A percentile compares a stretch with the other conserved stretches of the same genome.
Evolutionary conservation across 1,140 invertebrate genomes (phyloP).

Genomic region (Potamilus streckersoni): DNA sequence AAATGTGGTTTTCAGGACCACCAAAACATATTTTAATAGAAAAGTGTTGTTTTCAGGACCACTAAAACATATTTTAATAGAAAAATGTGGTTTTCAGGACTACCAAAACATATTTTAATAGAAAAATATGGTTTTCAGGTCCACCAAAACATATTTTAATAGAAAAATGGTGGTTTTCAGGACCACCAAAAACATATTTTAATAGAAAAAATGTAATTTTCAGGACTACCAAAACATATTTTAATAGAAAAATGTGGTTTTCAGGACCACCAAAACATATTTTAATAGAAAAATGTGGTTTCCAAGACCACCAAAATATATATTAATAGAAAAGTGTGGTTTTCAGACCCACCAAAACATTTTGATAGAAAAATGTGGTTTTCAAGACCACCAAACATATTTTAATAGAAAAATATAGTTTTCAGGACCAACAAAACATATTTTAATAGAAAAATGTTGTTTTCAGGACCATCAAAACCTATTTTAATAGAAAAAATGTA

Average conservation of each 20-base stretch:
- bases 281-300: not conserved
- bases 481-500: too few species aligned
- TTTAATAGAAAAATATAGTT: too few species aligned
- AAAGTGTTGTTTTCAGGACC: slow-evolving; percentile 48
- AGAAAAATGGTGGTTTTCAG: too few species aligned
- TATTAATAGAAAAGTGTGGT: too few species aligned
- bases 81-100: too few species aligned
- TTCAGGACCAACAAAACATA: too few species aligned
- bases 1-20: too few species aligned
- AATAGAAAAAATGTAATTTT: not conserved
- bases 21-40: not conserved
- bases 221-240: slow-evolving; percentile 67
- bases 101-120: not conserved
- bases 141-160: slow-evolving; percentile 63
- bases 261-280: too few species aligned
- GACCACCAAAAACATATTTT: too few species aligned
- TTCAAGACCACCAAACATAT: slow-evolving; percentile 65
- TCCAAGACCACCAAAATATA: slow-evolving; percentile 65
- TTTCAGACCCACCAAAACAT: too few species aligned
- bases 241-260: too few species aligned
- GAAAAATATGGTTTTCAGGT: slow-evolving; percentile 42
- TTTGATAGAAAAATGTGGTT: not conserved
- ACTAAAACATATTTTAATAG: slow-evolving; percentile 59
- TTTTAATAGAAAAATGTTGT: not conserved
- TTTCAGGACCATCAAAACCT: slow-evolving; percentile 64